Evolutionary conservation across 1,140 invertebrate genomes (phyloP).

Genomic region (Drosophila nigromelanica): DNA sequence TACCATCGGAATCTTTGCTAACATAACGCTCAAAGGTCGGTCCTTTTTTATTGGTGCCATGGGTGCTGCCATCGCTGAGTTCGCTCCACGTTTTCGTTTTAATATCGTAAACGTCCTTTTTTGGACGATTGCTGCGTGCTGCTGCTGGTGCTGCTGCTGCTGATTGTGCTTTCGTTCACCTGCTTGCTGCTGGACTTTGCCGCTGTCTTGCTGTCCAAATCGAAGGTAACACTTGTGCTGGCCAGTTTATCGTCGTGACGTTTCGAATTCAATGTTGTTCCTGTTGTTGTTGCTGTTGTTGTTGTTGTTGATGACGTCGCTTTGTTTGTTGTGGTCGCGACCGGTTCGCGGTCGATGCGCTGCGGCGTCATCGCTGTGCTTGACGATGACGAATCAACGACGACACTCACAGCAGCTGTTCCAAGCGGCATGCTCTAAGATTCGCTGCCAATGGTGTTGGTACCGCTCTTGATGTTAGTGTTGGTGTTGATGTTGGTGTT

Average conservation of each 20-base stretch:
- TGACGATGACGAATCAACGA: slow-evolving; percentile 54
- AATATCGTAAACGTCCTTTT: slow-evolving; percentile 79
- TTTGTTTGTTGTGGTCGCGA: slow-evolving; percentile 64
- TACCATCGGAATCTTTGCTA: slow-evolving; percentile 77
- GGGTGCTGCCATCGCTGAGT: slow-evolving; percentile 60
- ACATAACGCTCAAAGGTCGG: slow-evolving; percentile 81
- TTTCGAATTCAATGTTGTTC: slow-evolving; percentile 9
- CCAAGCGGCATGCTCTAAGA: slow-evolving; percentile 71
- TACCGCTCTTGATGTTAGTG: slow-evolving; percentile 31
- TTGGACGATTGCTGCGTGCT: slow-evolving; percentile 56
- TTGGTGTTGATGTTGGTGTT: slow-evolving; percentile 35
- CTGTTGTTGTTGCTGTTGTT: too few relatives aligned
- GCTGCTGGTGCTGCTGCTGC: slow-evolving; percentile 51
- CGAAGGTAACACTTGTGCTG: slow-evolving; percentile 48
- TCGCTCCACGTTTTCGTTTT: slow-evolving; percentile 83
- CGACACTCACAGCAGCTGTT: slow-evolving; percentile 28
- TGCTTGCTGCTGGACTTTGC: slow-evolving; percentile 45
- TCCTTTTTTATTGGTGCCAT: slow-evolving; percentile 52
- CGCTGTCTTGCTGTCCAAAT: slow-evolving; percentile 40
- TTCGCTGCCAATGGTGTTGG: too few relatives aligned
- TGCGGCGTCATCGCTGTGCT: slow-evolving; percentile 55
- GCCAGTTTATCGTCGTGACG: slow-evolving; percentile 50
- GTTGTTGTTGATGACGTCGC: slow-evolving; percentile 41
- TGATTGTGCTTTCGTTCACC: slow-evolving; percentile 58
- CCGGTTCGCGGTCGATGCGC: slow-evolving; percentile 52